phyloP scores from a whole-genome alignment of 1,140 invertebrate species.

The Heliconius himera region DNA sequence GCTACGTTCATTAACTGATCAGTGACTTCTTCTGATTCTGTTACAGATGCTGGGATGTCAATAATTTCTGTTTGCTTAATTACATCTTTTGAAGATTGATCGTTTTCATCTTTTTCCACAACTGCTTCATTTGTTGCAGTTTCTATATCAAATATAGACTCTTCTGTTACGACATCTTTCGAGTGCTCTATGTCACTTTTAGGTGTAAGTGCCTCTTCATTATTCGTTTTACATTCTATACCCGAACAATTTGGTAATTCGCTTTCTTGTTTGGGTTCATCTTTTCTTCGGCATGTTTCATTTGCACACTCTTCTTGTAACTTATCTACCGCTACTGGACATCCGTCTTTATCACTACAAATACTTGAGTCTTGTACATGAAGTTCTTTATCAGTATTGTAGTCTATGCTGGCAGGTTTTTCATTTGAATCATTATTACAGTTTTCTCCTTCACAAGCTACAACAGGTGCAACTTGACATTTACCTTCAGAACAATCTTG shows the following conservation, averaged over 20 bases:
- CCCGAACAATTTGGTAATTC: constrained; percentile 47
- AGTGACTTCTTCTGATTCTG: constrained; percentile 36
- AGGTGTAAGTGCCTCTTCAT: not conserved
- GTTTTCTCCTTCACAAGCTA: constrained; percentile 53
- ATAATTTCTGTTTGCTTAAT: not conserved
- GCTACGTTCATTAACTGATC: constrained; percentile 20
- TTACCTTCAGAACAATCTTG: constrained; percentile 49
- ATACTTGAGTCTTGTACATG: not conserved
- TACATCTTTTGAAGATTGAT: not conserved
- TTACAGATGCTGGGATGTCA: not conserved
- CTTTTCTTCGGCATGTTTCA: constrained; percentile 60
- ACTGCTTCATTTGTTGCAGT: constrained; percentile 2
- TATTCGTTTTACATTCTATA: not conserved
- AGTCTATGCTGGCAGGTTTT: not conserved
- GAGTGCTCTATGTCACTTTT: not conserved
- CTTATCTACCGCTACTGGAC: constrained; percentile 37
- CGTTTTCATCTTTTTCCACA: constrained; percentile 6
- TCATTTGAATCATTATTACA: constrained; percentile 26
- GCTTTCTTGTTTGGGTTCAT: constrained; percentile 45
- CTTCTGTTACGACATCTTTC: not conserved
- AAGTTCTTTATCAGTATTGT: constrained; percentile 29
- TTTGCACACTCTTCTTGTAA: constrained; percentile 53
- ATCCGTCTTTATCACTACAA: constrained; percentile 45
- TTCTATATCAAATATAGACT: not conserved
- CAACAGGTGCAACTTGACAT: constrained; percentile 45